Base-by-base conservation (phyloP, 2,797 vertebrate genomes). In the Ptychadena robeensis region DNA sequence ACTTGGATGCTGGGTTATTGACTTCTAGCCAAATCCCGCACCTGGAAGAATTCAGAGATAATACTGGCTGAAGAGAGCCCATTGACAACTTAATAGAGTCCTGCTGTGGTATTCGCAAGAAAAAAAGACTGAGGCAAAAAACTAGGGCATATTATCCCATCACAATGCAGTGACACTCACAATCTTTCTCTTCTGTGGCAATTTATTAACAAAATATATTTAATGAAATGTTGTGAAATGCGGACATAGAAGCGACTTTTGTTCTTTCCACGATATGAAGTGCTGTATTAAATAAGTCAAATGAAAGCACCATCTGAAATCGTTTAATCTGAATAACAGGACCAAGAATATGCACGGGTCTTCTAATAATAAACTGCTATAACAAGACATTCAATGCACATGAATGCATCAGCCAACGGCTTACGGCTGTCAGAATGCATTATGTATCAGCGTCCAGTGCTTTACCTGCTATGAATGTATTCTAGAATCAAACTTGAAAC, bases 31-130 rank as follows among this genome's bases (percentile, higher is more conserved):
- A 85, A 85, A 75, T 65, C 18, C 78, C 61, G 67, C 83, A 85
- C 83, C 83, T 85, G 83, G 83, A 85, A 85, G 78, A 81, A 81
- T 81, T 85, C 83, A 85, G 78, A 85, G 83, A 85, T 85, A 85
- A 85, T 85, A 63, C 78, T 34, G 65, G 78, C 61, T 71, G 72
- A 76, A 71, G 28, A 74, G 72, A 69, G 73, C 53, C 31, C 83
- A 80, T 40, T 85, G 83, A 85, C 83, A 85, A 76, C 53, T 85
- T 85, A 85, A 85, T 85, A 57, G 83, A 76, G 78, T 85, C 83
- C 83, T 85, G 83, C 78, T 85, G 83, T 85, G 83, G 78, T 53
- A 75, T 85, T 85, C 76, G 73, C 66, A 48, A 78, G 75, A 81
- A 80, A 80, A 69, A 76, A 73, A 85, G 37, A 78, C 53, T 44